Evolutionary conservation across 2,113 vertebrate genomes (phyloP).

Genomic region (Hystrix cristata): DNA sequence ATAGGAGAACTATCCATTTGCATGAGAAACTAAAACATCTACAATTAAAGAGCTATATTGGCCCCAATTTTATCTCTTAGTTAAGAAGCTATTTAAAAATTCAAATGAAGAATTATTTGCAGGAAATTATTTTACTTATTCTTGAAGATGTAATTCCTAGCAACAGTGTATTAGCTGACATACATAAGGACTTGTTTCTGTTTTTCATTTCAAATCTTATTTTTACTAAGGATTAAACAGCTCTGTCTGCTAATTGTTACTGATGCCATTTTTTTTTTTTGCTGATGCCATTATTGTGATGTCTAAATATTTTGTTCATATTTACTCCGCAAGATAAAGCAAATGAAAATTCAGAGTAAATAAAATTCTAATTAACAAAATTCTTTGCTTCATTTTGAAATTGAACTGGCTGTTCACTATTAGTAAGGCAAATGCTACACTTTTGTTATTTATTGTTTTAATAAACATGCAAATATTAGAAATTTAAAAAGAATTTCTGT

Average conservation of each 20-base stretch:
- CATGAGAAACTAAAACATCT: background rate
- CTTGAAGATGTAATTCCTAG: background rate
- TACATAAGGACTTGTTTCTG: background rate
- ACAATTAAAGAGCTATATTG: background rate
- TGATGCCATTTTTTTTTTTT: background rate
- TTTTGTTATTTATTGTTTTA: background rate
- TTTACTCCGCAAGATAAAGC: background rate
- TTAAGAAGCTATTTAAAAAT: background rate
- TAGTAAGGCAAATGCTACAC: background rate
- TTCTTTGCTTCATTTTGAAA: conserved; percentile 14
- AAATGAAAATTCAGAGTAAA: background rate
- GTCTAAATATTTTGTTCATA: background rate
- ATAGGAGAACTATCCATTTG: background rate
- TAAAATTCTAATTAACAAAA: background rate
- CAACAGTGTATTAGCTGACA: background rate
- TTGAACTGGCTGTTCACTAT: background rate
- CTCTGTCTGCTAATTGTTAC: background rate
- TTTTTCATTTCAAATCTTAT: background rate
- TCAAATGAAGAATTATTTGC: background rate
- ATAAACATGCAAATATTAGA: background rate
- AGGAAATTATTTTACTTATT: background rate
- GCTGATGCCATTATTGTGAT: background rate
- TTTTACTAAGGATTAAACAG: background rate
- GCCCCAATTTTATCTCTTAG: background rate
- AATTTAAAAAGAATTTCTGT: background rate